Base-by-base conservation (phyloP, 2,113 vertebrate species). In the Nycticorax nycticorax region DNA sequence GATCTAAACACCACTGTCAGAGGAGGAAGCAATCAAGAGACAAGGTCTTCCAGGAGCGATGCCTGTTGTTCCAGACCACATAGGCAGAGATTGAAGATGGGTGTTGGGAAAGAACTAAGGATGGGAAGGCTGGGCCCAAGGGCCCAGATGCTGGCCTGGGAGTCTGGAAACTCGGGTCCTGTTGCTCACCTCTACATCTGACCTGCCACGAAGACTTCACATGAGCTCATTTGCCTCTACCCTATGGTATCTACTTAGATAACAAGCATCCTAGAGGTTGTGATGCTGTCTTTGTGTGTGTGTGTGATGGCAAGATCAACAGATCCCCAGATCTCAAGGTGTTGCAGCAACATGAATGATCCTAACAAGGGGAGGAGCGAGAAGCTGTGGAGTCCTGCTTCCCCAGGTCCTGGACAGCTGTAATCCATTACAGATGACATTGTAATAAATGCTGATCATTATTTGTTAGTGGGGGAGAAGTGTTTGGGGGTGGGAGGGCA, bases 351-450 rank as follows among this genome's bases (percentile, higher is more conserved):
- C 10, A 15, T 13, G 14, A 90, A 64, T 3, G 14, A 56, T 33
- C 47, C 55, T 80, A 62, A 71, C 24, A 55, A 59, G 60, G 56
- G n/a, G n/a, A 79, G 33, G 32, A 69, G 45, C 1, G 5, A 74
- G 41, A 39, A 13, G 45, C 41, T 39, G 8, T 41, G 57, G 57
- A 81, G 10, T 35, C 28, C 27, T 74, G 41, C 39, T 68, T 85
- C 71, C 53, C n/a, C 0, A 0, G 15, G 39, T 28, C 32, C 35
- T 0, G 0, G 3, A 59, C 64, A 94, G 33, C 71, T 86, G 57
- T 52, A 88, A 76, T 39, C 33, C 37, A 27, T 52, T 88, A 68
- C 14, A 64, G 78, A 55, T 10, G 35, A 23, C 41, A 28, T 9
- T 62, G 39, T 11, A 63, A 82, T 59, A 88, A 92, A 71, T 21